A percentile compares a stretch with the other conserved stretches of the same genome.
These are phyloP conservation scores for Crotalus tigris DNA, from an alignment of 2,113 vertebrate genomes.

Conservation along the genomic window DNA sequence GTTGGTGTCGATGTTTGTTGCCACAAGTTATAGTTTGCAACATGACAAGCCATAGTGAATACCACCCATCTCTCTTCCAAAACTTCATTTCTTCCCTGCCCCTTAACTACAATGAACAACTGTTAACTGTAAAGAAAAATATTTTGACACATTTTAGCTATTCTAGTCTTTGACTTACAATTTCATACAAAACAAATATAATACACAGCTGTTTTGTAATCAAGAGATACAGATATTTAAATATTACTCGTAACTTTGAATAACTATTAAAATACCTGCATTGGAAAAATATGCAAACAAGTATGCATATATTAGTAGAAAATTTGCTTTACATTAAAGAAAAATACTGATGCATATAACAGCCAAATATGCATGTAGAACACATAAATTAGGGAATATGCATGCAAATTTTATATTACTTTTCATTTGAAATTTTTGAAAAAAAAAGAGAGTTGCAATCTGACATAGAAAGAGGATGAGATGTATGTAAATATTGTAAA, in stretches of 20 bases:
- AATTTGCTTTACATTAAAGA: not conserved
- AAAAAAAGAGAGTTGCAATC: not conserved
- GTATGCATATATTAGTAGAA: not conserved
- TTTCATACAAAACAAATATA: rapidly evolving
- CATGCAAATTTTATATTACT: not conserved
- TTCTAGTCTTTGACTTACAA: rapidly evolving
- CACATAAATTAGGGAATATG: not conserved
- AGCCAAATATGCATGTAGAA: not conserved
- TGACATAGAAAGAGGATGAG: not conserved
- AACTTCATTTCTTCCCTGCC: not conserved
- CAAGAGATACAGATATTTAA: rapidly evolving
- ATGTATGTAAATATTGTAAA: not conserved
- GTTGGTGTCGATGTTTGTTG: not conserved
- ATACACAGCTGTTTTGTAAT: rapidly evolving
- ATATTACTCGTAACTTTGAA: not conserved
- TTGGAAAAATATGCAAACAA: not conserved
- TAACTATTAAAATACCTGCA: not conserved
- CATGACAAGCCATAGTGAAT: not conserved
- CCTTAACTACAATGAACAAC: not conserved
- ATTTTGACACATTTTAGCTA: not conserved
- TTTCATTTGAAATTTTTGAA: not conserved
- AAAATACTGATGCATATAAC: not conserved
- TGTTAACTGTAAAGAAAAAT: not conserved
- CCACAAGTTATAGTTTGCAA: not conserved
- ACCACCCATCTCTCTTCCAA: rapidly evolving